phyloP scores from a whole-genome alignment of 2,113 vertebrate species.

The Toxotes chatareus region DNA sequence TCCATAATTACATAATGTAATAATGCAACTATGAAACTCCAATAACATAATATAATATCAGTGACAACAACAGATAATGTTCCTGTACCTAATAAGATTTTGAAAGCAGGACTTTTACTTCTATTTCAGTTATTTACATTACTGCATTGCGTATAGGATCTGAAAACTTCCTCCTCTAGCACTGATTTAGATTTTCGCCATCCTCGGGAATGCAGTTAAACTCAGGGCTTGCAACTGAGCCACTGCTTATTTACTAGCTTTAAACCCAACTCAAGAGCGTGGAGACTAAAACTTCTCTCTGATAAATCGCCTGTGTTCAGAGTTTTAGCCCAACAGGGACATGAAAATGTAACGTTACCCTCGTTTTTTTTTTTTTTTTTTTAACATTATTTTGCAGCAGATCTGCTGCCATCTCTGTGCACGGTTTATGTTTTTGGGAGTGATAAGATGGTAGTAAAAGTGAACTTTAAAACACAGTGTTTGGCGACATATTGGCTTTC shows the following conservation, averaged over 20 bases:
- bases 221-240: neutral
- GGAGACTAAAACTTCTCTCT: neutral
- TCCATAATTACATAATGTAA: neutral
- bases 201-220: neutral
- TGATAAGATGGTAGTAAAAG: neutral
- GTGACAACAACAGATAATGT: neutral
- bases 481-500: neutral
- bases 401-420: neutral
- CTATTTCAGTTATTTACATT: no score
- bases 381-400: neutral
- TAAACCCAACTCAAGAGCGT: neutral
- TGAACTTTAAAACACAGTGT: no score
- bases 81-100: neutral
- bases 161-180: neutral
- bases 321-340: neutral
- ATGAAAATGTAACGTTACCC: neutral
- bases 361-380: no score
- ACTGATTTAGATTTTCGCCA: neutral
- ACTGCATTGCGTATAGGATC: neutral
- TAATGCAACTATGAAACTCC: neutral
- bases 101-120: no score
- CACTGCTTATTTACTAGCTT: neutral
- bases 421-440: neutral
- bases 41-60: neutral
- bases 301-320: neutral